Evolutionary conservation across 1,140 invertebrate genomes (phyloP).

Genomic region (Drosophila parvula): DNA sequence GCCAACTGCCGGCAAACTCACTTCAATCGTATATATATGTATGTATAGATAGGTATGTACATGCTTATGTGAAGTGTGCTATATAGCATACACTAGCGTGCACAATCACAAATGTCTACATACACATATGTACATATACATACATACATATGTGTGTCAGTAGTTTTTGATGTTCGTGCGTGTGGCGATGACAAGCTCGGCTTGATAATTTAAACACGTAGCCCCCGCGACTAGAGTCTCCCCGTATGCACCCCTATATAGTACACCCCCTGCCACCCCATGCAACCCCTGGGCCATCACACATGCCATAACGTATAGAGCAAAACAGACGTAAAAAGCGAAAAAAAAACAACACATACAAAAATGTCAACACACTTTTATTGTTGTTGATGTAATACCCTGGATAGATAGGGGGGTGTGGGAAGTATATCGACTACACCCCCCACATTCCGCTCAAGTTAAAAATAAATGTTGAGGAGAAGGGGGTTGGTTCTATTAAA

Average conservation of each 20-base stretch:
- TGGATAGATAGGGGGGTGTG: slow-evolving; percentile 10
- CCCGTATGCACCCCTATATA: slow-evolving; percentile 17
- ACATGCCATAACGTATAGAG: slow-evolving; percentile 59
- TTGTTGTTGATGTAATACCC: slow-evolving; percentile 61
- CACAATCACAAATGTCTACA: slow-evolving; percentile 18
- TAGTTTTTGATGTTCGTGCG: slow-evolving; percentile 58
- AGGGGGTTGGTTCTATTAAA: neutral
- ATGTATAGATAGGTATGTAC: slow-evolving; percentile 14
- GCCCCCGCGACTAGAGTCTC: slow-evolving; percentile 36
- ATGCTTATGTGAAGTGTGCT: slow-evolving; percentile 7
- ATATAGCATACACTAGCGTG: slow-evolving; percentile 33
- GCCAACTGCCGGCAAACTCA: slow-evolving; percentile 56
- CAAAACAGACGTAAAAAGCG: slow-evolving; percentile 74
- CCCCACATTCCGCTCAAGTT: neutral
- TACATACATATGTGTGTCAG: slow-evolving; percentile 14
- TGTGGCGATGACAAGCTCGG: slow-evolving; percentile 76
- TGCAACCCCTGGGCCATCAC: slow-evolving; percentile 32
- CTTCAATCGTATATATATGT: slow-evolving; percentile 32
- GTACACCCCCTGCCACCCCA: slow-evolving; percentile 4
- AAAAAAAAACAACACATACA: slow-evolving; percentile 46
- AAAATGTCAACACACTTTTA: slow-evolving; percentile 82
- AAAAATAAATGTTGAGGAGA: slow-evolving; percentile 4
- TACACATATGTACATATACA: neutral
- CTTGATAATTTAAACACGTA: slow-evolving; percentile 82
- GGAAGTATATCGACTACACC: slow-evolving; percentile 9